These are phyloP conservation scores for Nasonia giraulti DNA, from an alignment of 1,140 invertebrate species.

Conservation along the genomic window DNA sequence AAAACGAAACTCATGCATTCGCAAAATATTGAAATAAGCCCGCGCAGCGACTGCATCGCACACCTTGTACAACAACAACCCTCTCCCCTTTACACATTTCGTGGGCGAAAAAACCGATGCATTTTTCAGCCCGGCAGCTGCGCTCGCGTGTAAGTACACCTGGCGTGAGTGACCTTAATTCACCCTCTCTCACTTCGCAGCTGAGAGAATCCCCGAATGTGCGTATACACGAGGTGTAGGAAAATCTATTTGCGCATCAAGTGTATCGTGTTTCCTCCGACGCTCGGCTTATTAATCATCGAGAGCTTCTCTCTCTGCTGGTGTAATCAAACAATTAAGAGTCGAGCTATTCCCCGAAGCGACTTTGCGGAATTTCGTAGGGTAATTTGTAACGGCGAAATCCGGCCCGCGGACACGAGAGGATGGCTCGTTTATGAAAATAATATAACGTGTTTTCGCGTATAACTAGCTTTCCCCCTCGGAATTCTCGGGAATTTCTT, in stretches of 20 bases:
- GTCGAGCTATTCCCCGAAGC: not conserved
- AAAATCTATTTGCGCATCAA: conserved; percentile 31
- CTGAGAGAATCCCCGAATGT: not conserved
- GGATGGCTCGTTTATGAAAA: not conserved
- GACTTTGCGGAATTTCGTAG: not conserved
- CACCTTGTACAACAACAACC: not conserved
- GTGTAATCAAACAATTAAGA: conserved; percentile 12
- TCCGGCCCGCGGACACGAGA: not conserved
- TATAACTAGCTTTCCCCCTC: not conserved
- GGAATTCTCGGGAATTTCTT: not conserved
- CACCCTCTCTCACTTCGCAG: not conserved
- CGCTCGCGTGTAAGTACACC: not conserved
- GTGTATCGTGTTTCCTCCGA: not conserved
- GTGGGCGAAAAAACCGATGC: not conserved
- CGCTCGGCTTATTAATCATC: conserved; percentile 6
- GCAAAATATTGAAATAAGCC: not conserved
- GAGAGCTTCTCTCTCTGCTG: not conserved
- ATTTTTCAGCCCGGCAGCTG: not conserved
- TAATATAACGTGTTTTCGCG: conserved; percentile 9
- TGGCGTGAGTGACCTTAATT: not conserved
- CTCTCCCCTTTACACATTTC: not conserved
- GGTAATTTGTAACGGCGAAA: conserved; percentile 6
- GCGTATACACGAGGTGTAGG: not conserved
- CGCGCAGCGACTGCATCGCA: not conserved
- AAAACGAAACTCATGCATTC: not conserved